Conservation (phyloP, 2,888 invertebrate genomes). For the Phrixothrix hirtus region DNA sequence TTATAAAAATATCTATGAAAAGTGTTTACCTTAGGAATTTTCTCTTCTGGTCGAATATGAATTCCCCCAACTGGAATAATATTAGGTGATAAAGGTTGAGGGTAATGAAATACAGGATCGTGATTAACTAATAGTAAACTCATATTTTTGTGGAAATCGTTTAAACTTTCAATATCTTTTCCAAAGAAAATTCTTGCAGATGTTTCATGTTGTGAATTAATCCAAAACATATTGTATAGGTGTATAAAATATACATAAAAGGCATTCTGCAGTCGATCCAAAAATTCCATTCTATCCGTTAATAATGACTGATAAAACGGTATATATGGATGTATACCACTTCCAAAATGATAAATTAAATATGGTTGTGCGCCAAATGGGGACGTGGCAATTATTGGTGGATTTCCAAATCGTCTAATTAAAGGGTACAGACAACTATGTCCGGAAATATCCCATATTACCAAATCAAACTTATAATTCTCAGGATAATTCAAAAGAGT, state of each 20-base stretch:
- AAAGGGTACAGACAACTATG: conserved; percentile 35
- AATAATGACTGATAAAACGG: conserved; percentile 35
- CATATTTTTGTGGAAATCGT: conserved; percentile 39
- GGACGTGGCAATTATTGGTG: conserved; percentile 34
- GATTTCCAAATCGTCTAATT: conserved; percentile 35
- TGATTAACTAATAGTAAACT: conserved; percentile 44
- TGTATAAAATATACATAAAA: conserved; percentile 19
- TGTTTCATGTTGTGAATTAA: conserved; percentile 29
- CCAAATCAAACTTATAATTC: conserved; percentile 36
- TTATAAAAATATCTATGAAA: too few species aligned
- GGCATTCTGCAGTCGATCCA: conserved; percentile 37
- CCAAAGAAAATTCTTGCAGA: conserved; percentile 37
- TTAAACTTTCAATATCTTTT: conserved; percentile 33
- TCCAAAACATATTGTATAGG: conserved; percentile 9
- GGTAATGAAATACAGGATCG: conserved; percentile 42
- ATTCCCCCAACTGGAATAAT: conserved; percentile 50
- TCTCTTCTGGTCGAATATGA: conserved; percentile 42
- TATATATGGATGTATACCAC: conserved; percentile 32
- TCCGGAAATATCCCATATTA: conserved; percentile 32
- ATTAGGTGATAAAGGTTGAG: conserved; percentile 48
- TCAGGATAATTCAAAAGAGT: conserved; percentile 33
- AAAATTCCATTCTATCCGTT: conserved; percentile 36
- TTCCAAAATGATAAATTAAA: conserved; percentile 28
- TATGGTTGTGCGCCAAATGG: conserved; percentile 30
- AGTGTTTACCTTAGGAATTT: conserved; percentile 41